phyloP scores from a whole-genome alignment of 64 coral and sea anemone genomes.

The Trachythela sp. region DNA sequence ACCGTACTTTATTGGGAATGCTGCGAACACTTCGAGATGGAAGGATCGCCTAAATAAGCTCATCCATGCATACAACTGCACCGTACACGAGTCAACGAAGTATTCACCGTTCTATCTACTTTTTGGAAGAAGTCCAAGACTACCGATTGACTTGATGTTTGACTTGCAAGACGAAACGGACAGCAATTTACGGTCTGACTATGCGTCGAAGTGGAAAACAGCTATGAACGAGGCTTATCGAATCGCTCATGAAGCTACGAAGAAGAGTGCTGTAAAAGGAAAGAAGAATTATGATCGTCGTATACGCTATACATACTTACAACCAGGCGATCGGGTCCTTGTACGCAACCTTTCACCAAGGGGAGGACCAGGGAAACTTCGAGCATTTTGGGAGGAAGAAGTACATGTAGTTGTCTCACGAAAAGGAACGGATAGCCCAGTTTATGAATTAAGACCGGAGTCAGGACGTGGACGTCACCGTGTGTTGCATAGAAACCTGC shows the following conservation, averaged over 20 bases:
- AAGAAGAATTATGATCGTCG: not conserved
- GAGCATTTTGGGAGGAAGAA: slow-evolving; percentile 2
- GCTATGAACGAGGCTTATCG: too few relatives aligned
- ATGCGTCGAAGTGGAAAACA: not conserved
- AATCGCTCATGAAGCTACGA: not conserved
- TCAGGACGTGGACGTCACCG: too few relatives aligned
- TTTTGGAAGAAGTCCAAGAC: not conserved
- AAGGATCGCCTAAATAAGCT: slow-evolving; percentile 6
- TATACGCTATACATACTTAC: not conserved
- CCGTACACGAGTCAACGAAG: not conserved
- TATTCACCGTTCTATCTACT: not conserved
- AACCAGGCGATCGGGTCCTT: slow-evolving; percentile 1
- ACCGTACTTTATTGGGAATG: not conserved
- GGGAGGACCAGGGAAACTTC: not conserved
- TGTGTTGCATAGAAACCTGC: not conserved
- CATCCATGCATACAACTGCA: not conserved
- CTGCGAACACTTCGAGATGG: not conserved
- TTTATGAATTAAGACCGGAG: not conserved
- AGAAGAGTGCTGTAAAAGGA: not conserved
- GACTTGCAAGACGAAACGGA: not conserved
- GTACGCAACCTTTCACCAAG: not conserved
- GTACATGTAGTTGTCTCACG: not conserved
- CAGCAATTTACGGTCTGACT: not conserved
- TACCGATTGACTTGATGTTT: not conserved
- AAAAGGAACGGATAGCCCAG: not conserved